Evolutionary conservation across 2,888 invertebrate genomes (phyloP).

Genomic region (Euproctis similis): DNA sequence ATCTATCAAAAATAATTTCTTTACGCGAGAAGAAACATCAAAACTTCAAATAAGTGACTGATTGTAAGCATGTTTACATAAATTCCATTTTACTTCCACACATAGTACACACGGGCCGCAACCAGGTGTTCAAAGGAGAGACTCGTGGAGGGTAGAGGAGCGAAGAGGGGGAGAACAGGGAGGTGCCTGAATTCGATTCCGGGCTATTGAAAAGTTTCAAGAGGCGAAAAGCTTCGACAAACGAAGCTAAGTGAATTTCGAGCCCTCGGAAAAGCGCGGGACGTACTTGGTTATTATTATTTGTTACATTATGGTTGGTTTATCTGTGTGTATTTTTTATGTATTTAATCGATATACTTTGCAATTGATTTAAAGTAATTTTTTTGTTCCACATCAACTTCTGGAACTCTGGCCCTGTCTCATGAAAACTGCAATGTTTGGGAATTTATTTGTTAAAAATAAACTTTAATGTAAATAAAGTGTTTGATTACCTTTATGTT

Average conservation of each 20-base stretch:
- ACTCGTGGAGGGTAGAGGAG: slow-evolving; percentile 14
- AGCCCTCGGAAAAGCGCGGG: slow-evolving; percentile 55
- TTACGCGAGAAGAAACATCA: slow-evolving; percentile 2
- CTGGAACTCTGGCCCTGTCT: too few relatives aligned
- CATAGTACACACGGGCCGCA: slow-evolving; percentile 30
- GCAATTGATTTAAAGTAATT: too few relatives aligned
- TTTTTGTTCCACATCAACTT: too few relatives aligned
- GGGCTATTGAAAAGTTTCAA: slow-evolving; percentile 76
- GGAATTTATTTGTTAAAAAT: too few relatives aligned
- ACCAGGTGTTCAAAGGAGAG: slow-evolving; percentile 40
- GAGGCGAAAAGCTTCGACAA: slow-evolving; percentile 77
- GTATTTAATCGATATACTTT: too few relatives aligned
- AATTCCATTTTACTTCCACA: slow-evolving; percentile 18
- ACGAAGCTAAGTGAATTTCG: slow-evolving; percentile 77
- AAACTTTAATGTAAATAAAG: too few relatives aligned
- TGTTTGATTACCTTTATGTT: too few relatives aligned
- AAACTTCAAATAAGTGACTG: slow-evolving; percentile 9
- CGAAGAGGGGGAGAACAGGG: slow-evolving; percentile 25
- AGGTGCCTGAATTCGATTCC: slow-evolving; percentile 66
- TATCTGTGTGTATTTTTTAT: too few relatives aligned
- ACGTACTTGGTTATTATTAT: slow-evolving; percentile 19
- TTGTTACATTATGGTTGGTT: not conserved
- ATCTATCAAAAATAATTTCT: too few relatives aligned
- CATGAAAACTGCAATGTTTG: too few relatives aligned
- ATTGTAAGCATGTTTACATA: slow-evolving; percentile 10